phyloP scores from a whole-genome alignment of 1,140 invertebrate species.

The Philopotamus ludificatus region DNA sequence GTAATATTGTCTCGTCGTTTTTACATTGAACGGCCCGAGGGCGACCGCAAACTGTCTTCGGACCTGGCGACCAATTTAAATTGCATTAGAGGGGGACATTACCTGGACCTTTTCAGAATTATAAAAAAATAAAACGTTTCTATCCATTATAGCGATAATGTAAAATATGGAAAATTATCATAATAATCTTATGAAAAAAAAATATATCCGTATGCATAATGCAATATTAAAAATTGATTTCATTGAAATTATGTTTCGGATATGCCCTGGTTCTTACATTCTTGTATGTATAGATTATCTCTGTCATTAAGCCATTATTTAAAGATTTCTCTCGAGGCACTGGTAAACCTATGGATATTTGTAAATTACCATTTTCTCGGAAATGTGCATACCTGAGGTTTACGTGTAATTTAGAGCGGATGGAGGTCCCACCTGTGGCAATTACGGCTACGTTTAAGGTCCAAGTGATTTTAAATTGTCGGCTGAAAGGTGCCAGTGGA shows the following conservation, averaged over 20 bases:
- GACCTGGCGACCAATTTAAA: constrained; percentile 35
- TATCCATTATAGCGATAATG: not conserved
- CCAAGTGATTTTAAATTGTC: constrained; percentile 14
- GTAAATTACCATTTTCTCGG: constrained; percentile 1
- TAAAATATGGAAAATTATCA: constrained; percentile 18
- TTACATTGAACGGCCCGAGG: not conserved
- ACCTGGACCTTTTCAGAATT: no score
- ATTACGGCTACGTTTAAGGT: constrained; percentile 6
- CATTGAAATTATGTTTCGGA: no score
- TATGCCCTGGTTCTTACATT: no score
- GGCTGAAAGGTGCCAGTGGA: not conserved
- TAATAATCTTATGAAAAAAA: no score
- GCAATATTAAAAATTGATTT: no score
- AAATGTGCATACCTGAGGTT: constrained; percentile 9
- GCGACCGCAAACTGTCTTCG: constrained; percentile 14
- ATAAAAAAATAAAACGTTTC: no score
- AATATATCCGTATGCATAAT: no score
- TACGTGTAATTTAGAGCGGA: not conserved
- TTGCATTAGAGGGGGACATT: constrained; percentile 31
- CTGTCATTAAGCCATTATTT: not conserved
- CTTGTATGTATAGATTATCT: no score
- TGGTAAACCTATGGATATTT: not conserved
- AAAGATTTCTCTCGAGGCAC: not conserved
- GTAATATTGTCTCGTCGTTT: constrained; percentile 21
- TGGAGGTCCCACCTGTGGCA: not conserved